Evolutionary conservation across 2,113 vertebrate genomes (phyloP).

Genomic region (Corvus hawaiiensis): DNA sequence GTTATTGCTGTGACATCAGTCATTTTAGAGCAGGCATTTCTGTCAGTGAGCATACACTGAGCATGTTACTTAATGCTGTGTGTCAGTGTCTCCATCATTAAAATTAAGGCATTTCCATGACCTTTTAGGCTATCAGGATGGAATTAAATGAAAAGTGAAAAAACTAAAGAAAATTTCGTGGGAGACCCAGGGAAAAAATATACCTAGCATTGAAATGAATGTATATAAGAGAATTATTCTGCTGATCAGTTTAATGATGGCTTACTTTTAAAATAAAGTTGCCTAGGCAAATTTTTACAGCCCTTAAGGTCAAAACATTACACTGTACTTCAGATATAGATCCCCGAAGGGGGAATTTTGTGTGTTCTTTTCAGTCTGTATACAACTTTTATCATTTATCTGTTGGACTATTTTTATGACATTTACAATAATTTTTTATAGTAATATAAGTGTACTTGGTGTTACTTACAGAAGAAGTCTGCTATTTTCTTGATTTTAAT

Average conservation of each 20-base stretch:
- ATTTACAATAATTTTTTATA: neutral
- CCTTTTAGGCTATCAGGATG: neutral
- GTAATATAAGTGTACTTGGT: neutral
- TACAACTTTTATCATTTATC: neutral
- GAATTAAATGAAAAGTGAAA: neutral
- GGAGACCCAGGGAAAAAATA: neutral
- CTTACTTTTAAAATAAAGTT: neutral
- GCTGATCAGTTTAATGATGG: neutral
- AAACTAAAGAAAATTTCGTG: neutral
- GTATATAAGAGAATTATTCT: neutral
- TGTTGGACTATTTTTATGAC: neutral
- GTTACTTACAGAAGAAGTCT: neutral
- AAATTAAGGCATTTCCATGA: neutral
- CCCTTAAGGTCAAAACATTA: neutral
- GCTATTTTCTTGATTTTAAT: neutral
- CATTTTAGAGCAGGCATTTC: neutral
- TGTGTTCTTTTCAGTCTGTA: neutral
- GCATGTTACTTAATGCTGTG: neutral
- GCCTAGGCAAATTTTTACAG: neutral
- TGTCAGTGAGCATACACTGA: neutral
- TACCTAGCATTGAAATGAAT: neutral
- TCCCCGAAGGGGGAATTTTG: rapidly evolving
- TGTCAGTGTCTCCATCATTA: neutral
- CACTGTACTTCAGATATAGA: neutral
- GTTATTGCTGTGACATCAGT: neutral